Conservation (phyloP, 2,113 vertebrate species). For the Neofelis nebulosa region DNA sequence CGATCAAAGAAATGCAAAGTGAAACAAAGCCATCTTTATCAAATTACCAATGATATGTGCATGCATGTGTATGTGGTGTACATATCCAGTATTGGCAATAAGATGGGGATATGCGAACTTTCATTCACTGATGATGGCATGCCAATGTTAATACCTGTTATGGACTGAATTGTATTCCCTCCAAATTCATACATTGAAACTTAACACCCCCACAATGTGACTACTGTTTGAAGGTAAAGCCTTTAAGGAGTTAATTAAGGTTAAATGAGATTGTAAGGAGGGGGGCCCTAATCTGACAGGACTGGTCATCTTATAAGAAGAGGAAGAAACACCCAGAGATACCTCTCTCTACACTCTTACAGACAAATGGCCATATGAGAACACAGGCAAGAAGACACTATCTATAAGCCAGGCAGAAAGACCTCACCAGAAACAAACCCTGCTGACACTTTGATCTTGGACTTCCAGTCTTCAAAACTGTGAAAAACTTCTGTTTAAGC, state of each 20-base stretch:
- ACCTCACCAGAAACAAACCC: not conserved
- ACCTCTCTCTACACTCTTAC: not conserved
- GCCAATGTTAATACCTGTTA: not conserved
- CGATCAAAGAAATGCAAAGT: conserved; percentile 50
- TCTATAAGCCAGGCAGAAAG: not conserved
- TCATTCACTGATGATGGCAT: conserved; percentile 5
- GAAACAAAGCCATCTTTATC: not conserved
- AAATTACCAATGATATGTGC: not conserved
- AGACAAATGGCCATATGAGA: not conserved
- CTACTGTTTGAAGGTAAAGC: not conserved
- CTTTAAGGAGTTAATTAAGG: not conserved
- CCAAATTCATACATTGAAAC: conserved; percentile 5
- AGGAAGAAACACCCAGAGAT: not conserved
- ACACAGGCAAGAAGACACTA: not conserved
- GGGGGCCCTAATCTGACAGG: not conserved
- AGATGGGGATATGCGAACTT: not conserved
- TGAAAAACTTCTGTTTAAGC: not conserved
- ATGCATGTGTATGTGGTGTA: not conserved
- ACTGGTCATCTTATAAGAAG: not conserved
- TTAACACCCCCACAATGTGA: not conserved
- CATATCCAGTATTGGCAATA: not conserved
- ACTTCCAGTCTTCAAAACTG: not conserved
- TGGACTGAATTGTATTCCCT: not conserved
- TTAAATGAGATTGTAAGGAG: not conserved
- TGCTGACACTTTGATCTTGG: not conserved